Base-by-base conservation (phyloP, 2,113 vertebrate species). In the Corythornis vintsioides region DNA sequence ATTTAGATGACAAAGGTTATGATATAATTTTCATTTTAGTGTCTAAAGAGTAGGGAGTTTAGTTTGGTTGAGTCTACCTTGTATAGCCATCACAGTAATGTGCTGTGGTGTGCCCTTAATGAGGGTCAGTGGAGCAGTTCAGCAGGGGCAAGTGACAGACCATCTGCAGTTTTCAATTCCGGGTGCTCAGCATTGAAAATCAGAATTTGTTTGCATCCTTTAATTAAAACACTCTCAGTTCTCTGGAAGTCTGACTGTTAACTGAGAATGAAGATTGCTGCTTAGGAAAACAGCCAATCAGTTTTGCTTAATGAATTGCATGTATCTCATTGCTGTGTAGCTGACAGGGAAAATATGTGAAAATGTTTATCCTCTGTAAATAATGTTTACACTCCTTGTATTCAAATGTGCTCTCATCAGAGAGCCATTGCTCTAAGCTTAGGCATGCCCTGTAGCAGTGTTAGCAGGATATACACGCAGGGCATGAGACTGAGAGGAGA, bases 231-330 rank as follows among this genome's bases (percentile, higher is more conserved):
- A 29, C 40, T 50, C 55, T 31, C 61, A 24, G 38, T 47, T 93
- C 43, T 47, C 43, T 78, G 26, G 45, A 73, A 64, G 65, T 81
- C 74, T 86, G 77, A 90, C 89, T 90, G 67, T 93, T 73, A 96
- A 94, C 91, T 29, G 11, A 92, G 74, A 92, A 89, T 45, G 81
- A 74, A 90, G 66, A 60, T 74, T 86, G 80, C 48, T 88, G 25
- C 56, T 94, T 80, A 50, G 52, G 75, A 95, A 93, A 95, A 52
- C 18, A 92, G 78, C 26, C 7, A 6, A 86, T 88, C 24, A 38
- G 59, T 88, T 94, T 86, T 89, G 53, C 73, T 88, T 92, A 96
- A 89, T 91, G 87, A 93, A 95, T 70, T 88, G 40, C 7, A 38
- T 29, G 28, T 73, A 15, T 70, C 42, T 83, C 17, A 2, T 29